phyloP scores from a whole-genome alignment of 2,113 vertebrate genomes.

The Pteropus alecto region DNA sequence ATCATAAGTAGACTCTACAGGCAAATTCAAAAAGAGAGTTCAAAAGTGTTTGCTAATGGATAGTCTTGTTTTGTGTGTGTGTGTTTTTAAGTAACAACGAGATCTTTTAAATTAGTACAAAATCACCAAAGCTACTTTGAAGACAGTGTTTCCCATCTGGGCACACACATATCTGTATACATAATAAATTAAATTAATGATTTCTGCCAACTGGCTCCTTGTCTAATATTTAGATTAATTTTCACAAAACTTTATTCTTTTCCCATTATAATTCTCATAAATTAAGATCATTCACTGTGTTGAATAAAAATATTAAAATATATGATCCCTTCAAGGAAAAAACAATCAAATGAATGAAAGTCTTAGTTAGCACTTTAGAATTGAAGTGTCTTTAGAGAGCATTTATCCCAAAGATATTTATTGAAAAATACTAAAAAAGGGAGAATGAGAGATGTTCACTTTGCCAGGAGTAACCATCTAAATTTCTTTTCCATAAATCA shows the following conservation, averaged over 20 bases:
- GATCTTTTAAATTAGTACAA: conserved; percentile 16
- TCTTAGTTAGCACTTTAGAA: conserved; percentile 2
- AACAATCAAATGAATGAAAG: neutral
- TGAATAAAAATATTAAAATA: neutral
- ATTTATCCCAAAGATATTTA: neutral
- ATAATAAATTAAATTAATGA: neutral
- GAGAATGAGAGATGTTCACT: neutral
- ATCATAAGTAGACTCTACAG: neutral
- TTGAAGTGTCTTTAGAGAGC: neutral
- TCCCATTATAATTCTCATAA: neutral
- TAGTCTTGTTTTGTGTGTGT: neutral
- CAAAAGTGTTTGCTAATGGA: neutral
- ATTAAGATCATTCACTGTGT: neutral
- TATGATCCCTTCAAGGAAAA: neutral
- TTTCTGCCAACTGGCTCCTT: neutral
- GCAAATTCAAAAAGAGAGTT: neutral
- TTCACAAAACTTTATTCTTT: neutral
- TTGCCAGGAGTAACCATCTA: neutral
- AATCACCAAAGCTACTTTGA: neutral
- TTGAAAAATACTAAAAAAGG: neutral
- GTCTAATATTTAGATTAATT: neutral
- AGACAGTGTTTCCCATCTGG: neutral
- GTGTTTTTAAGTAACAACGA: neutral
- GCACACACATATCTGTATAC: neutral
- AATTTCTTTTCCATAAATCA: neutral